Evolutionary conservation across 2,113 vertebrate species (phyloP).

Genomic region (Colinus virginianus): DNA sequence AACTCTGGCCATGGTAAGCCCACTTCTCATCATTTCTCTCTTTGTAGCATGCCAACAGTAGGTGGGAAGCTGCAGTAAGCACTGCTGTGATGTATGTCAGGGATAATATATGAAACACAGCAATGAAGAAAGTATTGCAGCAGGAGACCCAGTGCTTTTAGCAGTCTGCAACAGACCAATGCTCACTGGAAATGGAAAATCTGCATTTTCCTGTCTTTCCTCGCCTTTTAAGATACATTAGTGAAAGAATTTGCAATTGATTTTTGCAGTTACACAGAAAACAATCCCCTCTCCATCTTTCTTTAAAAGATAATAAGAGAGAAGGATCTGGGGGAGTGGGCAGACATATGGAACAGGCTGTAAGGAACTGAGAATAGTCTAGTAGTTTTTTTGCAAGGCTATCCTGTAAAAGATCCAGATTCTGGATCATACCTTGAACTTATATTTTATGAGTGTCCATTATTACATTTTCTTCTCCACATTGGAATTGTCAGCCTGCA

Average conservation of each 20-base stretch:
- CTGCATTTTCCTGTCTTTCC: neutral
- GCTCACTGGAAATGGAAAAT: neutral
- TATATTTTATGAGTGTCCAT: neutral
- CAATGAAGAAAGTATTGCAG: neutral
- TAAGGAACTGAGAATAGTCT: neutral
- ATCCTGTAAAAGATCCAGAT: neutral
- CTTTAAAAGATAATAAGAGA: neutral
- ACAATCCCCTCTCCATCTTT: neutral
- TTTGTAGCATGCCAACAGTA: neutral
- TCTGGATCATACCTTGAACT: neutral
- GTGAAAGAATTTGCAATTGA: neutral
- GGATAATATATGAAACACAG: neutral
- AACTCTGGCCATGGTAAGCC: neutral
- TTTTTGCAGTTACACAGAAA: neutral
- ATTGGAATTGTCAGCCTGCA: neutral
- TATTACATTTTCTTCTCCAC: neutral
- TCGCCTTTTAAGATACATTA: neutral
- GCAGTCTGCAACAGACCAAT: neutral
- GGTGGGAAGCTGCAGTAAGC: neutral
- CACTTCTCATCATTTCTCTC: neutral
- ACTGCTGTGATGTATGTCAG: neutral
- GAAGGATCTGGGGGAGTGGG: neutral
- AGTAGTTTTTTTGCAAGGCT: neutral
- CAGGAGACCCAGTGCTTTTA: neutral
- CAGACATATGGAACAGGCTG: neutral